A percentile compares a stretch with the other conserved stretches of the same genome.
phyloP scores from a whole-genome alignment of 2,113 vertebrate genomes.

The Paedocypris sp. region DNA sequence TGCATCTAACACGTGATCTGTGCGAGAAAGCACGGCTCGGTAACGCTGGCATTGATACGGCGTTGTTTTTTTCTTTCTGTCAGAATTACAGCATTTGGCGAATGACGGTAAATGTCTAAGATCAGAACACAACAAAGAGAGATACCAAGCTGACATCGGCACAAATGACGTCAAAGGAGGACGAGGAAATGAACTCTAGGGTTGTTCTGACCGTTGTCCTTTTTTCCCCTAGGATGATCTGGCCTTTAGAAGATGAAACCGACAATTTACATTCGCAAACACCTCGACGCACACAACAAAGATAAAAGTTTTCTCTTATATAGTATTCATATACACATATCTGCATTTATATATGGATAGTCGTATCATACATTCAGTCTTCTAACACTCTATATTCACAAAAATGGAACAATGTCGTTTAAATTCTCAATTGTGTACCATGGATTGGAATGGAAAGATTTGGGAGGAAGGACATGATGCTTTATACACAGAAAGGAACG shows the following conservation, averaged over 20 bases:
- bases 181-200: too few relatives aligned
- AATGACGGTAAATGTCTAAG: neutral
- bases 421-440: constrained; percentile 51
- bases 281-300: constrained; percentile 55
- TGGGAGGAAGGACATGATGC: constrained; percentile 24
- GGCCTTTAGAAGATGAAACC: constrained; percentile 28
- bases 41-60: neutral
- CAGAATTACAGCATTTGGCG: neutral
- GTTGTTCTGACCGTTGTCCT: too few relatives aligned
- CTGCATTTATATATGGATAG: constrained; percentile 60
- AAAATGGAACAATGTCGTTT: constrained; percentile 46
- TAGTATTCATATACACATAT: constrained; percentile 44
- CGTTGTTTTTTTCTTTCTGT: neutral
- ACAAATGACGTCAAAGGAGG: neutral
- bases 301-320: constrained; percentile 37
- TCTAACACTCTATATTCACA: constrained; percentile 72
- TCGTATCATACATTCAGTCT: constrained; percentile 67
- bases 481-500: constrained; percentile 44
- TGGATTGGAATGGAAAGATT: constrained; percentile 28
- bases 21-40: constrained; percentile 34
- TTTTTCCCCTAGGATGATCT: neutral
- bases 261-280: constrained; percentile 42
- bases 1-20: constrained; percentile 36
- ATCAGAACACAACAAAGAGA: neutral
- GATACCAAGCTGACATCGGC: neutral